phyloP scores from a whole-genome alignment of 2,888 invertebrate genomes.

The Lumbricus terrestris region DNA sequence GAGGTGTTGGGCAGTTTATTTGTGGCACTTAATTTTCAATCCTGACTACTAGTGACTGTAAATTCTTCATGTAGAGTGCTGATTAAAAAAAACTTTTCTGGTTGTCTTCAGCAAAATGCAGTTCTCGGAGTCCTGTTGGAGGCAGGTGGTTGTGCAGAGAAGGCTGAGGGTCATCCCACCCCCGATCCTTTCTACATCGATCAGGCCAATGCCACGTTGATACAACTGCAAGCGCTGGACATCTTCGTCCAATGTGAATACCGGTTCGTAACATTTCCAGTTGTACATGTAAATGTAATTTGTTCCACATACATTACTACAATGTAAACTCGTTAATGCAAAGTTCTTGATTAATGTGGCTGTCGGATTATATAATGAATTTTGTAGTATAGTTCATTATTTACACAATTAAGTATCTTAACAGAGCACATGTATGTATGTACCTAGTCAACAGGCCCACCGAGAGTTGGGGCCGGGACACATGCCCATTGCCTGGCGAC shows the following conservation, averaged over 20 bases:
- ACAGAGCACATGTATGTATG: too few relatives aligned
- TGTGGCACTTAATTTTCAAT: not conserved
- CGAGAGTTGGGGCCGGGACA: too few relatives aligned
- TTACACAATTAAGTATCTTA: too few relatives aligned
- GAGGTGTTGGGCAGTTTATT: too few relatives aligned
- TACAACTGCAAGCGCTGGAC: conserved; percentile 51
- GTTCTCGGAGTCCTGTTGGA: conserved; percentile 52
- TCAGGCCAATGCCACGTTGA: conserved; percentile 81
- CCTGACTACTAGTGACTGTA: not conserved
- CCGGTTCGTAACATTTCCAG: conserved; percentile 25
- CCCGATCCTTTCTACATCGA: conserved; percentile 84
- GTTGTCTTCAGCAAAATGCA: conserved; percentile 50
- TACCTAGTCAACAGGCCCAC: too few relatives aligned
- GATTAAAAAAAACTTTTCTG: not conserved
- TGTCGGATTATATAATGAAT: too few relatives aligned
- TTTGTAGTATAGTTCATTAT: too few relatives aligned
- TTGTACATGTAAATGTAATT: too few relatives aligned
- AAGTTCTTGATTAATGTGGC: too few relatives aligned
- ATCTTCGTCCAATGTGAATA: conserved; percentile 33
- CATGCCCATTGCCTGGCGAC: too few relatives aligned
- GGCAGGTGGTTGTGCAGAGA: conserved; percentile 51
- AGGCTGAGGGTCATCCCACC: conserved; percentile 57
- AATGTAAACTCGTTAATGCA: too few relatives aligned
- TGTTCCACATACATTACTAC: not conserved
- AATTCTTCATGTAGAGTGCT: not conserved